Conservation (phyloP, 2,888 invertebrate species). For the Acanthoscelides obtectus region DNA sequence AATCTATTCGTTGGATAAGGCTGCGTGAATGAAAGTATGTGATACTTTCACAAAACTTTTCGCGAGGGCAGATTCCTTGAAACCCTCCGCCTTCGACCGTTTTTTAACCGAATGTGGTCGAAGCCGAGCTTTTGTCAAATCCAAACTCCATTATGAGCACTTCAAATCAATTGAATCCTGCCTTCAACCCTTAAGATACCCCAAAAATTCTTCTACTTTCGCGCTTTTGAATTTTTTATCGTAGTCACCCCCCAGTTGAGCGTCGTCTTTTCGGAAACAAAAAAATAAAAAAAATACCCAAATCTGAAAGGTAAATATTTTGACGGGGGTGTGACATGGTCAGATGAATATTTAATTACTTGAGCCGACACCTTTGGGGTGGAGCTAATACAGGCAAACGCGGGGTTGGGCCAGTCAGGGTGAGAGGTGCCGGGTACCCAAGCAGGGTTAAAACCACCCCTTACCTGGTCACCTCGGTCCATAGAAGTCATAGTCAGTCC, state of each 20-base stretch:
- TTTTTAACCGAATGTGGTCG: no score
- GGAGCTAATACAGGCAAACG: conserved; percentile 34
- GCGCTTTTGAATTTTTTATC: conserved; percentile 3
- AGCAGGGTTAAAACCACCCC: conserved; percentile 23
- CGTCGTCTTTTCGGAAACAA: conserved; percentile 14
- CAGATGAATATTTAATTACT: conserved; percentile 38
- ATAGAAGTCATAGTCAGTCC: conserved; percentile 12
- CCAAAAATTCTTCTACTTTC: neutral
- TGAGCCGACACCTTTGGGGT: conserved; percentile 33
- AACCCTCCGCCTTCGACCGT: no score
- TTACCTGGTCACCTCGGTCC: conserved; percentile 11
- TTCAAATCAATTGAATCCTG: no score
- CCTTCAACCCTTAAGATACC: conserved; percentile 10
- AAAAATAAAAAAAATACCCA: conserved; percentile 23
- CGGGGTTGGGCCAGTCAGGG: conserved; percentile 35
- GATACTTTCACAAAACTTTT: no score
- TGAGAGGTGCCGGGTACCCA: conserved; percentile 29
- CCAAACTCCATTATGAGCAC: no score
- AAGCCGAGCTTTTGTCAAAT: no score
- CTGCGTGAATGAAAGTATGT: no score
- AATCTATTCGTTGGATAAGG: no score
- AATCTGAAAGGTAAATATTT: conserved; percentile 31
- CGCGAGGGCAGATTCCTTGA: no score
- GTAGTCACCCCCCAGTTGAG: conserved; percentile 9
- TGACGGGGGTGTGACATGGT: conserved; percentile 33